A percentile compares a stretch with the other conserved stretches of the same genome.
phyloP scores from a whole-genome alignment of 2,113 vertebrate genomes.

The Albula glossodonta region DNA sequence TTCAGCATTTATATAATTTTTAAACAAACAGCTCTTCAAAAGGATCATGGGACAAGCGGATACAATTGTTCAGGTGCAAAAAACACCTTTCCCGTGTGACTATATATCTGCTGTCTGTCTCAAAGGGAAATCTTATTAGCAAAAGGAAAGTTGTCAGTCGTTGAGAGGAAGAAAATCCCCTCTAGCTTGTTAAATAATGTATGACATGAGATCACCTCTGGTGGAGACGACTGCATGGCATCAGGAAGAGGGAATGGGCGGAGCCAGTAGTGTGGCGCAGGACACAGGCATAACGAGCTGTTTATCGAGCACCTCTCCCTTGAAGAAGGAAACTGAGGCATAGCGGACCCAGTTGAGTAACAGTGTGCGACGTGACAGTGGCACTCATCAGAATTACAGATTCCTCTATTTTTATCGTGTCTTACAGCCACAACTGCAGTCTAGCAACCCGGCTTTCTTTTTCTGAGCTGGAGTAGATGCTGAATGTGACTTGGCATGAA shows the following conservation, averaged over 20 bases:
- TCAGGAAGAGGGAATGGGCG: background rate
- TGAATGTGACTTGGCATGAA: background rate
- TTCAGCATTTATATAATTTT: background rate
- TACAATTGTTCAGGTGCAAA: background rate
- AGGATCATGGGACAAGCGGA: background rate
- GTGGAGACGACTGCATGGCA: background rate
- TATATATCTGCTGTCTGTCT: no score
- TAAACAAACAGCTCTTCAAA: no score
- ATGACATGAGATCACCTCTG: conserved; percentile 15
- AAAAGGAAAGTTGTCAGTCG: background rate
- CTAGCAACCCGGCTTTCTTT: background rate
- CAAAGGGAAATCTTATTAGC: no score
- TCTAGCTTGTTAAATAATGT: conserved; percentile 28
- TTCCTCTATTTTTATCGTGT: background rate
- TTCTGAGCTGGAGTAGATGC: background rate
- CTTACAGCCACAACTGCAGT: background rate
- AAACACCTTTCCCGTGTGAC: no score
- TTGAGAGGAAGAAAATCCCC: background rate
- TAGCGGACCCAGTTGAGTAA: background rate
- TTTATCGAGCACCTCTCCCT: conserved; percentile 10
- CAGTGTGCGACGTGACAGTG: background rate
- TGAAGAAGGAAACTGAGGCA: conserved; percentile 24
- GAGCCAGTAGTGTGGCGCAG: background rate
- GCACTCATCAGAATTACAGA: background rate
- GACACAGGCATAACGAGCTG: background rate